Base-by-base conservation (phyloP, 2,797 vertebrate species). In the Huso huso region DNA sequence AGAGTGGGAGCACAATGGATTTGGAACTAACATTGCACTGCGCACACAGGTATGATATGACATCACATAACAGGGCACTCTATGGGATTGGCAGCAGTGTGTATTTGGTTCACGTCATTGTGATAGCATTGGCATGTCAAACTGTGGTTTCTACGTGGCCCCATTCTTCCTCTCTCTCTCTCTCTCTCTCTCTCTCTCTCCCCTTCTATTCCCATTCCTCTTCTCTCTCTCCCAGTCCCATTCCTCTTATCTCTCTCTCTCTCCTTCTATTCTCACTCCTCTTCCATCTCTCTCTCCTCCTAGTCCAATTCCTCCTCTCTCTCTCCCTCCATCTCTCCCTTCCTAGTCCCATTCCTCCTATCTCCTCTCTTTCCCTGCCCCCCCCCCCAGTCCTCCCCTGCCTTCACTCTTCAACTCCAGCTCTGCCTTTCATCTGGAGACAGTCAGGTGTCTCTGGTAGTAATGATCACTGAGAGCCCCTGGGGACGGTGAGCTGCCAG, bases 401-500 rank as follows among this genome's bases (percentile, higher is more conserved):
- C 55, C 37, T 13, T n/a, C 51, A 2, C 6, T 48, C 55, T 49
- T 15, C 8, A 49, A n/a, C 63, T 49, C 18, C 63, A 7, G 6
- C 49, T 49, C 18, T 18, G 64, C 12, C 23, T 37, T 37, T 37
- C 23, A 37, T 37, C 23, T 37, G 23, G 23, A 37, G 23, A 37
- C 23, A 37, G 23, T 37, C 23, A 18, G 2, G 23, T 37, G 23
- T 37, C 23, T 37, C 23, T 2, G 23, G 23, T 4, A 37, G 23
- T 37, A 37, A 37, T 37, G 23, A 37, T 37, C 23, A 37, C 23
- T 37, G 23, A n/a, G 61, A 49, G 13, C 58, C 59, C 60, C 7
- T 57, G 64, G 51, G 64, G 51, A 15, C 23, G 48, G 60, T 13
- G 58, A 63, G 64, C 62, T 61, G 62, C 15, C 15, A 18, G 23